Evolutionary conservation across 2,113 vertebrate genomes (phyloP).

Genomic region (Silurus meridionalis): DNA sequence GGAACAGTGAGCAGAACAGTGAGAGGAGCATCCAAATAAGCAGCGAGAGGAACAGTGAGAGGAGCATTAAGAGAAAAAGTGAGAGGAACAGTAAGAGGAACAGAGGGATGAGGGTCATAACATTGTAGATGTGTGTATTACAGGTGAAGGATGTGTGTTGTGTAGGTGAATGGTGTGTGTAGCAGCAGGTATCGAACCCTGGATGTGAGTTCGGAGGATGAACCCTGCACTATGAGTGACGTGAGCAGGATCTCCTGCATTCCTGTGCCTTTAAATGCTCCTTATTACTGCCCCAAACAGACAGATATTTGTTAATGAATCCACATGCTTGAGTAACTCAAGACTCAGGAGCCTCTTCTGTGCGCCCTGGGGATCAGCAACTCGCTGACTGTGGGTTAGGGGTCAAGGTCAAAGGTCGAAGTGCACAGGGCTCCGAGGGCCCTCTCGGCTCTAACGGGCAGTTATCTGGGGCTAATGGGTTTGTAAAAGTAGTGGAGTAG

Average conservation of each 20-base stretch:
- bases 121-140: too few relatives aligned
- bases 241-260: conserved; percentile 61
- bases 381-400: conserved; percentile 58
- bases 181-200: conserved; percentile 56
- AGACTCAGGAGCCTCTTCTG: conserved; percentile 61
- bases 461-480: conserved; percentile 76
- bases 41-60: too few relatives aligned
- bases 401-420: conserved; percentile 77
- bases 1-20: too few relatives aligned
- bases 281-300: conserved; percentile 75
- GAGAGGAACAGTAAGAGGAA: too few relatives aligned
- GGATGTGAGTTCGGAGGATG: conserved; percentile 53
- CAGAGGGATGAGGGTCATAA: too few relatives aligned
- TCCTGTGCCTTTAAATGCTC: conserved; percentile 67
- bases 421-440: conserved; percentile 70
- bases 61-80: too few relatives aligned
- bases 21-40: too few relatives aligned
- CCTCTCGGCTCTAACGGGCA: conserved; percentile 64
- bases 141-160: conserved; percentile 17
- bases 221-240: conserved; percentile 72
- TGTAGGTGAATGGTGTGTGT: conserved; percentile 29
- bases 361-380: conserved; percentile 51
- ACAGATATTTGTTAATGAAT: conserved; percentile 81
- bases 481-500: conserved; percentile 59
- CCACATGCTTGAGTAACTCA: conserved; percentile 69